These are phyloP conservation scores for Charanyca ferruginea DNA, from an alignment of 2,888 invertebrate species.

Conservation along the genomic window DNA sequence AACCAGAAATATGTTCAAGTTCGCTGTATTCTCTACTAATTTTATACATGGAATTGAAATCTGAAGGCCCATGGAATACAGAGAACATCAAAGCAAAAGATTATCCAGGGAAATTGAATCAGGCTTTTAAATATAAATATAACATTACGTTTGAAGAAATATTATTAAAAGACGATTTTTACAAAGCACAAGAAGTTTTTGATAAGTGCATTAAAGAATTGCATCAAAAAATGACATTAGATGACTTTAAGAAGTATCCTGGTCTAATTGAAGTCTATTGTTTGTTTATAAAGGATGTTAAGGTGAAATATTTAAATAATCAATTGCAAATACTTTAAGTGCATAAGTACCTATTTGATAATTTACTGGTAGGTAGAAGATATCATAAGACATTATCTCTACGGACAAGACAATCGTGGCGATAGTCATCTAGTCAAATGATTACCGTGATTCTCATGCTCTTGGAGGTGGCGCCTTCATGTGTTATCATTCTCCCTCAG, in stretches of 20 bases:
- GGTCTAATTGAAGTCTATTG: conserved; percentile 80
- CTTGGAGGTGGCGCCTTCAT: neutral
- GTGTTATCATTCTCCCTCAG: neutral
- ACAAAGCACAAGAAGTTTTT: conserved; percentile 78
- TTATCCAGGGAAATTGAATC: conserved; percentile 71
- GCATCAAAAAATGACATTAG: conserved; percentile 76
- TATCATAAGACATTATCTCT: no score
- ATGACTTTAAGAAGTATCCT: conserved; percentile 82
- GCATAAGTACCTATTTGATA: no score
- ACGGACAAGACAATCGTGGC: no score
- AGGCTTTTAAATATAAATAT: conserved; percentile 72
- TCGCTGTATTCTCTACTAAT: conserved; percentile 75
- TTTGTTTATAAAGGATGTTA: conserved; percentile 71
- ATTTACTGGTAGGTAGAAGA: no score
- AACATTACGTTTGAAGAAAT: conserved; percentile 71
- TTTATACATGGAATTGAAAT: conserved; percentile 76
- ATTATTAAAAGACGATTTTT: conserved; percentile 65
- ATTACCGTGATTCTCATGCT: no score
- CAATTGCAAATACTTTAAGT: neutral
- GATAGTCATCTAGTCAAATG: no score
- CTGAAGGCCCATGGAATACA: conserved; percentile 76
- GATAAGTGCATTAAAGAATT: conserved; percentile 77
- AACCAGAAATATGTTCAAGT: conserved; percentile 60
- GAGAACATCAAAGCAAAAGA: conserved; percentile 66
- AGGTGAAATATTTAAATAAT: conserved; percentile 65